These are phyloP conservation scores for Mastacembelus armatus DNA, from an alignment of 2,797 vertebrate species.

Conservation along the genomic window DNA sequence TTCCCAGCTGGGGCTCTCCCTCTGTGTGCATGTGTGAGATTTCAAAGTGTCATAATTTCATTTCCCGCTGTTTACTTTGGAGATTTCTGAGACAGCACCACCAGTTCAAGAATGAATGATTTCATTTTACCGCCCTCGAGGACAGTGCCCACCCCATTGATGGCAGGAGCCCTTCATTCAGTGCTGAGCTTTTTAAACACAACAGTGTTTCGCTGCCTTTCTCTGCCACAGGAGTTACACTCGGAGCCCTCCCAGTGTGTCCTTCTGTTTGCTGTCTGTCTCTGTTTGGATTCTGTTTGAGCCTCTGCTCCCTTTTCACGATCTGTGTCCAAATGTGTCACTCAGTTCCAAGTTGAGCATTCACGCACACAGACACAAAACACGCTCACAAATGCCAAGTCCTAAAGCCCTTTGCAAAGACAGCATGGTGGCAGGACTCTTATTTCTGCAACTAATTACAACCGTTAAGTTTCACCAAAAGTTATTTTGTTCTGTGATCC, in stretches of 20 bases:
- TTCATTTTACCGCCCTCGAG: conserved; percentile 23
- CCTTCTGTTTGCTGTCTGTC: conserved; percentile 62
- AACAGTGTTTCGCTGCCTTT: conserved; percentile 36
- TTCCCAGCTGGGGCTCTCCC: conserved; percentile 36
- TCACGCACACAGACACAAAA: conserved; percentile 45
- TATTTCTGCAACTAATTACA: conserved; percentile 24
- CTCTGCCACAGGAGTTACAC: conserved; percentile 35
- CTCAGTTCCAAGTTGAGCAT: conserved; percentile 62
- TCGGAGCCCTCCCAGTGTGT: conserved; percentile 54
- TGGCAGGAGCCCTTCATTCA: conserved; percentile 43
- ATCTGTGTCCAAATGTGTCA: conserved; percentile 73
- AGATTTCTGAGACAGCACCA: conserved; percentile 38
- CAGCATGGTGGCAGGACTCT: conserved; percentile 3
- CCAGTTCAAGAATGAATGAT: conserved; percentile 37
- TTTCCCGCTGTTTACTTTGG: conserved; percentile 59
- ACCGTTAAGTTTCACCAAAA: conserved; percentile 4
- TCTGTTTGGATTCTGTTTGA: conserved; percentile 59
- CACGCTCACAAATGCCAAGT: conserved; percentile 43
- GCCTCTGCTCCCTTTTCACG: conserved; percentile 67
- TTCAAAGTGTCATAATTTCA: conserved; percentile 48
- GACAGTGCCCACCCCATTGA: conserved; percentile 20
- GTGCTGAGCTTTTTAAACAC: conserved; percentile 30
- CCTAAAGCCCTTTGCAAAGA: conserved; percentile 28
- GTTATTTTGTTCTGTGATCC: not conserved
- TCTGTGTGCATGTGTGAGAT: conserved; percentile 33